Evolutionary conservation across 2,888 invertebrate genomes (phyloP), one percentile per base, ranked within the genome.

Genomic region (Agrochola lota): DNA sequence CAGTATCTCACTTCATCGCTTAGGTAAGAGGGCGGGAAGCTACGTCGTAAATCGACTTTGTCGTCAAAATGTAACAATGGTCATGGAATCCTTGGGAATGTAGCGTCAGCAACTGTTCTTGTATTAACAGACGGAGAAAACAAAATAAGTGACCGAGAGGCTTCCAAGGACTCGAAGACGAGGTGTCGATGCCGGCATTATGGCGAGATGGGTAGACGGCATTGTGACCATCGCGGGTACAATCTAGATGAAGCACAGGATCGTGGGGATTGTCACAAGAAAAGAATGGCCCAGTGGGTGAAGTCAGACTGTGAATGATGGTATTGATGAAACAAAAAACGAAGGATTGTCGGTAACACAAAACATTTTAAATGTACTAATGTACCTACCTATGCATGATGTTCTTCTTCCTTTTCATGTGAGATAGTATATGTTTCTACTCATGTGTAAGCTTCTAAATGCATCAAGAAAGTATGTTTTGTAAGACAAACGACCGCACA

Each of bases 51-150:
- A 94, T 94, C 80, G 78, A 88, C 88, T 90, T 90, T 91, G 92
- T 94, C 92, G 91, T 92, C 92, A 87, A 92, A 92, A 90, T 91
- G 87, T 90, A 92, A 94, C 93, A 92, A 94, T 93, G 85, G 91
- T 85, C 88, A 83, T 71, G n/a, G 72, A 60, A 43, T 43, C 23
- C 17, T 73, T 74, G 76, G 40, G 69, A 71, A 40, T 30, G 79
- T 81, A 84, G 49, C 52, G 84, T 69, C 60, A 12, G 78, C 77
- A 88, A 81, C 57, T 63, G 7, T 9, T 9, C 49, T 57, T 46
- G 0, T 23, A 30, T 26, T 57, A 57, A 12, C 57, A 26, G 26
- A 59, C 26, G 26, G 6, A 26, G 26, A 26, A n/a, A 59, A 59
- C 15, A 59, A 26, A 59, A 26, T 0, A 40, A 60, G 40, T 60